Evolutionary conservation across 2,888 invertebrate genomes (phyloP), one percentile per base, ranked within the genome.

Genomic region (Sphecodes monilicornis): DNA sequence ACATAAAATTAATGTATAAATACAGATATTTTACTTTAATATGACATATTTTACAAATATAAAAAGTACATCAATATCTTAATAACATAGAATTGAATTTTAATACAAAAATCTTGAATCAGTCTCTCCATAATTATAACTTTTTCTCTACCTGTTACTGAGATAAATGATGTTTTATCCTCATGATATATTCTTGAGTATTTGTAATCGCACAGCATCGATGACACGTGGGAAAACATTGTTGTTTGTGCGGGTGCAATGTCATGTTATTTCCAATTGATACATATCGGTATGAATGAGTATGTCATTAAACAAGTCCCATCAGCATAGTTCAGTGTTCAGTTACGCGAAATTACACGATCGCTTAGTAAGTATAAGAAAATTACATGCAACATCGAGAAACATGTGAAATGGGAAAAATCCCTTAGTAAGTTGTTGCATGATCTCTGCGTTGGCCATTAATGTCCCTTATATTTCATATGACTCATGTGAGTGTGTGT

Each of bases 381-480:
- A 32, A 66, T 66, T 22, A 22, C 8, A 66, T 3, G 64, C 36
- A 66, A 36, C 36, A 36, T 50, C 13, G 60, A 69, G 77, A 79
- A 83, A 72, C 74, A 71, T 29, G 68, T 5, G 29, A 60, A 60
- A 60, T 16, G 6, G 16, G 29, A 77, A 70, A 81, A 74, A 78
- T 68, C 41, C 29, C 10, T 46, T 50, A 50, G 66, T 43, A 82
- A 88, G 85, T 86, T 81, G 85, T 86, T 81, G 64, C 72, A 77
- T 41, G 68, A 80, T 76, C 60, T 75, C 66, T 60, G 78, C 72
- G 81, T 64, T 57, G 69, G 78, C 83, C 81, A 88, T 90, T 86
- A 88, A 84, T 79, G 79, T 72, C 70, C 71, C 69, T 80, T 82
- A 90, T 86, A 85, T 84, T 88, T 90, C 81, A 80, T 77, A 72